These are phyloP conservation scores for Eolophus roseicapilla DNA, from an alignment of 2,113 vertebrate species.

Conservation along the genomic window DNA sequence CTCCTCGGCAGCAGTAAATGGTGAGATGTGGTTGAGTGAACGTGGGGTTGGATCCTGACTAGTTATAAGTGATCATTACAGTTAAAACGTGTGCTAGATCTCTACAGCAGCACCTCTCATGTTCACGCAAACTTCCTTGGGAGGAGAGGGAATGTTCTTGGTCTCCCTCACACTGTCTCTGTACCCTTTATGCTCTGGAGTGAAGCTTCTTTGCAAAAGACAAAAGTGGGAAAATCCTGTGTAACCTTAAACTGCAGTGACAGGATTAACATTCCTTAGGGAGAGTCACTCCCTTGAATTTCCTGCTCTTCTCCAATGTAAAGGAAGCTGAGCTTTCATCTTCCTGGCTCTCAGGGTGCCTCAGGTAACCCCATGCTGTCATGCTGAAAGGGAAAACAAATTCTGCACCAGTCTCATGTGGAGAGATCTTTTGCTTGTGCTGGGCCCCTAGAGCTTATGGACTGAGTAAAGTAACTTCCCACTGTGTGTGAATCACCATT, in stretches of 20 bases:
- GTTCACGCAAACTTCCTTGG: not conserved
- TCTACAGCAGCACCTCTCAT: not conserved
- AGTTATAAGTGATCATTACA: rapidly evolving
- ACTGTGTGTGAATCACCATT: rapidly evolving
- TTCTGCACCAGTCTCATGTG: not conserved
- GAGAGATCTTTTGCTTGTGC: not conserved
- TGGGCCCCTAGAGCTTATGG: not conserved
- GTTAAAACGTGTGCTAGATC: not conserved
- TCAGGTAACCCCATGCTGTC: not conserved
- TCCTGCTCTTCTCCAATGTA: not conserved
- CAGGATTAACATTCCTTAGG: not conserved
- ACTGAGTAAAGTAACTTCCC: not conserved
- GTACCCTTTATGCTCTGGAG: not conserved
- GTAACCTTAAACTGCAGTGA: not conserved
- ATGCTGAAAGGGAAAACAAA: not conserved
- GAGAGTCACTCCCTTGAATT: not conserved
- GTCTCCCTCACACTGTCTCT: not conserved
- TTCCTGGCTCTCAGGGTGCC: not conserved
- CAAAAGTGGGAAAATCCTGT: not conserved
- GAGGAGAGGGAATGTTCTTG: not conserved
- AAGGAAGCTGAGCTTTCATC: slow-evolving; percentile 31
- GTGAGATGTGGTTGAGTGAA: not conserved
- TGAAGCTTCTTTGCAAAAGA: not conserved
- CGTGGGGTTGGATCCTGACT: not conserved
- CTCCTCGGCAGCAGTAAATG: not conserved